These are phyloP conservation scores for Thymelicus sylvestris DNA, from an alignment of 2,888 invertebrate species.

Conservation along the genomic window DNA sequence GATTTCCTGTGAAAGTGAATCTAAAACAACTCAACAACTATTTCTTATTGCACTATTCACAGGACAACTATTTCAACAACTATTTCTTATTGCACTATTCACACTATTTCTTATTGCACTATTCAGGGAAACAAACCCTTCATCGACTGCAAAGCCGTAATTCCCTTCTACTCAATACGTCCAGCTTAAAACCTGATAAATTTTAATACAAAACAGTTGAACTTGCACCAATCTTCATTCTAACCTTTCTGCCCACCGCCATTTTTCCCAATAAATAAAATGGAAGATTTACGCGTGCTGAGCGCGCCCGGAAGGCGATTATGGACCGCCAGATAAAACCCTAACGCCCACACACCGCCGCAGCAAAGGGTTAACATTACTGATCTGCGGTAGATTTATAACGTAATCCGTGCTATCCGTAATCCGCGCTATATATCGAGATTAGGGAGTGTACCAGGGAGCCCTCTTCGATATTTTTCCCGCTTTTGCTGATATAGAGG, in stretches of 20 bases:
- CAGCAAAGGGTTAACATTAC: slow-evolving; percentile 15
- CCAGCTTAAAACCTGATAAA: not conserved
- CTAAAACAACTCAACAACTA: too few species aligned
- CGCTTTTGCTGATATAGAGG: not conserved
- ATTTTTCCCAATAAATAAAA: slow-evolving; percentile 61
- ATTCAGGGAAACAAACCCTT: too few species aligned
- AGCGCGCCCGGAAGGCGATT: slow-evolving; percentile 27
- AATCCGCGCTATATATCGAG: not conserved
- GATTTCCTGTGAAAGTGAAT: too few species aligned
- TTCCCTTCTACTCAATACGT: too few species aligned
- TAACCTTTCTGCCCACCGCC: slow-evolving; percentile 40
- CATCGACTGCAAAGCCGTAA: too few species aligned
- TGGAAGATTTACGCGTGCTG: slow-evolving; percentile 23
- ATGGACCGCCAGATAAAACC: slow-evolving; percentile 24
- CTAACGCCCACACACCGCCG: not conserved
- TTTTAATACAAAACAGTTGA: slow-evolving; percentile 6
- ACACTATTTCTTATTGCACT: too few species aligned
- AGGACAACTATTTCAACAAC: too few species aligned
- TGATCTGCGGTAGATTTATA: slow-evolving; percentile 6
- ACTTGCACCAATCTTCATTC: slow-evolving; percentile 19
- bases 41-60: too few species aligned
- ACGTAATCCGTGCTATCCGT: not conserved
- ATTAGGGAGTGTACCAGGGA: not conserved
- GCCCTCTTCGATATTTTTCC: not conserved
- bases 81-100: too few species aligned